A percentile compares a stretch with the other conserved stretches of the same genome.
These are phyloP conservation scores for Alviniconcha marisindica DNA, from an alignment of 1,140 invertebrate genomes.

Conservation along the genomic window DNA sequence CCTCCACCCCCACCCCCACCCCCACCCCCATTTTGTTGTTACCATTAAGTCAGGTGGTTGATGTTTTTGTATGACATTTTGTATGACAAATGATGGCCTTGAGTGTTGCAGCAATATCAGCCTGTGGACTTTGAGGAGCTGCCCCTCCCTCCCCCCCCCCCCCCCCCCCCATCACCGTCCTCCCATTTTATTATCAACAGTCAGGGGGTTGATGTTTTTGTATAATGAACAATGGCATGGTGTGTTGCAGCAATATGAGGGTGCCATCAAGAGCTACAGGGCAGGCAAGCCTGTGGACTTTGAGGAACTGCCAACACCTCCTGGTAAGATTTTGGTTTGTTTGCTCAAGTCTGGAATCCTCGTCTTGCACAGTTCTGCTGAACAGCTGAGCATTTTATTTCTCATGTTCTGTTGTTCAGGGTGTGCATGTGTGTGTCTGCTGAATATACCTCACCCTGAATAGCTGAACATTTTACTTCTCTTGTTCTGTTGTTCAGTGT, in stretches of 20 bases:
- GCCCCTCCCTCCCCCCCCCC: too few species aligned
- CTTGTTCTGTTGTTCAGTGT: too few species aligned
- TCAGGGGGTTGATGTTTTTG: too few species aligned
- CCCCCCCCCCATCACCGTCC: constrained; percentile 74
- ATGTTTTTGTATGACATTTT: background rate
- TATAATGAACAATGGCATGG: background rate
- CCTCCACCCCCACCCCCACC: background rate
- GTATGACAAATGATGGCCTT: background rate
- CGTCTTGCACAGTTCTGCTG: too few species aligned
- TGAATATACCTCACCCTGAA: too few species aligned
- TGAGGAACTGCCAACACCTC: constrained; percentile 92
- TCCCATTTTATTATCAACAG: too few species aligned
- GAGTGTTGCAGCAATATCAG: constrained; percentile 83
- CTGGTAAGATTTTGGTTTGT: constrained; percentile 78
- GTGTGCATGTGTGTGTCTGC: too few species aligned
- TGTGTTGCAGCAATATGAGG: constrained; percentile 85
- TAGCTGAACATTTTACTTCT: too few species aligned
- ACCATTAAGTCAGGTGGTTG: background rate
- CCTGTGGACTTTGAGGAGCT: constrained; percentile 88
- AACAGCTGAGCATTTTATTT: too few species aligned
- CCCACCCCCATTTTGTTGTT: background rate
- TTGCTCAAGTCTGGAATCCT: too few species aligned
- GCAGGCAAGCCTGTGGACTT: constrained; percentile 87
- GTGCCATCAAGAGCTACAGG: constrained; percentile 88
- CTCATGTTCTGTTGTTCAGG: too few species aligned